phyloP scores from a whole-genome alignment of 2,113 vertebrate genomes.

The Lophius piscatorius region DNA sequence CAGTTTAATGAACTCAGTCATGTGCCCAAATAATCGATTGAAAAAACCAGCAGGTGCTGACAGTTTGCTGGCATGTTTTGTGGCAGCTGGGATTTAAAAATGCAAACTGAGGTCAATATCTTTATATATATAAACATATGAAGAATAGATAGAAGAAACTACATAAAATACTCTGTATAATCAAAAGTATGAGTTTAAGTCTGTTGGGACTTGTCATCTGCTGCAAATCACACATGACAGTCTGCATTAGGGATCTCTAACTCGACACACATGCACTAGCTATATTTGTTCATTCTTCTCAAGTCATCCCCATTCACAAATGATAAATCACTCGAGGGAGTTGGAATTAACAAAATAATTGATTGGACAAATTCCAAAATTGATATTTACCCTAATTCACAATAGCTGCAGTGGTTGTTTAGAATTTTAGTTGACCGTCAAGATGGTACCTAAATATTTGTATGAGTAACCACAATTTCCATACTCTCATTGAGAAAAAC shows the following conservation, averaged over 20 bases:
- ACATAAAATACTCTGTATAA: neutral
- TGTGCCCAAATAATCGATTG: conserved; percentile 10
- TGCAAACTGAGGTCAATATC: neutral
- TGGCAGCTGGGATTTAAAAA: neutral
- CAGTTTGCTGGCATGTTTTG: neutral
- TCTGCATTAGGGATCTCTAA: neutral
- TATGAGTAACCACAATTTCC: no score
- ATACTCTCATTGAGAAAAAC: no score
- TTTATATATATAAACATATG: neutral
- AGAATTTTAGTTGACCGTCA: no score
- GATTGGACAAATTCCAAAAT: neutral
- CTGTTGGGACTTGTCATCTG: neutral
- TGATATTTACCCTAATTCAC: no score
- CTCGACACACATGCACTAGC: neutral
- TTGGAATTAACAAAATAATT: neutral
- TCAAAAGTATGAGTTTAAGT: neutral
- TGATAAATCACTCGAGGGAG: neutral
- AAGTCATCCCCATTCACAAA: neutral
- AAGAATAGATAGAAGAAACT: neutral
- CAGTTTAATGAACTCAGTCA: neutral
- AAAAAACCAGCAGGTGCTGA: neutral
- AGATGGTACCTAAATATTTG: no score
- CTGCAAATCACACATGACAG: neutral
- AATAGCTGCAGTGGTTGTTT: no score
- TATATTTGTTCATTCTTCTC: no score